Base-by-base conservation (phyloP, 2,113 vertebrate species). In the Genyomyrus donnyi region DNA sequence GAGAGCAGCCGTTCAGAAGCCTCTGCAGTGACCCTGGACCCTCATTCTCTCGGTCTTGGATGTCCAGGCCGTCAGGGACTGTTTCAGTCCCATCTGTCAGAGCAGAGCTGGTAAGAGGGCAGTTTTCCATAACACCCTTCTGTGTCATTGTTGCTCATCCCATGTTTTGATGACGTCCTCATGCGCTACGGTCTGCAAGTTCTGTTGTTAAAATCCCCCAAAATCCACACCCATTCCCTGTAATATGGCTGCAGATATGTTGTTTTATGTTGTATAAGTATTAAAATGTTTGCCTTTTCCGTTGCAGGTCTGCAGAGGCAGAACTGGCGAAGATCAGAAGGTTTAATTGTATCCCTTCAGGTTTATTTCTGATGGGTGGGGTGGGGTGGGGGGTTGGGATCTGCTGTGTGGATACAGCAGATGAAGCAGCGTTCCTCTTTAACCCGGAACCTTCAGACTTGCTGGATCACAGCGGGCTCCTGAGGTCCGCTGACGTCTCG, bases 271-370 rank as follows among this genome's bases (percentile, higher is more conserved):
- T 88, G 17, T n/a, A 88, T 70, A 45, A 85, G 49, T 42, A 50
- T n/a, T 70, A 5, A 9, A 3, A 48, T 46, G 13, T 89, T 74
- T 84, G 0, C 91, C 89, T 13, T 91, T 88, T 90, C 46, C 96
- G 95, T 90, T 93, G 92, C 56, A 92, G 93, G 89, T 88, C 94
- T 35, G 93, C 95, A 74, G 91, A 94, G 74, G 93, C 93, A 89
- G 96, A 96, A 48, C 93, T 96, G 91, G 93, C 95, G 89, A 96
- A 96, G 91, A 96, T 96, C 87, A 93, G 93, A 90, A 92, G 94
- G 56, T 95, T 95, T 80, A 95, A 94, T 89, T 95, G 95, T 96
- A 96, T 96, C 95, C 93, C 95, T 94, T 35, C 5, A 48, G 66
- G 24, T n/a, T 24, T 46, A 3, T 42, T 83, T 83, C 15, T 7